Conservation (phyloP, 2,113 vertebrate genomes). For the Cynocephalus volans region DNA sequence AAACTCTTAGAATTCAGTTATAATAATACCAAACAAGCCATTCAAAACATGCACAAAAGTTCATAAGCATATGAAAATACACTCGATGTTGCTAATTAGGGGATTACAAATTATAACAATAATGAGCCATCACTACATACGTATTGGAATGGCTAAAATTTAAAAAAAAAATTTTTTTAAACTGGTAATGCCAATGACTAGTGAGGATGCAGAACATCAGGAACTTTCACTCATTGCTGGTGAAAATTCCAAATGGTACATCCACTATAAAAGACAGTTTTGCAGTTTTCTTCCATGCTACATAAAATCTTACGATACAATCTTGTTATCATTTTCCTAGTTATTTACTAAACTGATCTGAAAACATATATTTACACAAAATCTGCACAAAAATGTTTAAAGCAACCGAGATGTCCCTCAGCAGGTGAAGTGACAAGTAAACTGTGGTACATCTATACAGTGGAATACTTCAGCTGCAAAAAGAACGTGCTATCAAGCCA, state of each 20-base stretch:
- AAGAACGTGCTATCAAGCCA: background rate
- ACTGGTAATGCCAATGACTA: background rate
- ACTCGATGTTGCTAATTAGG: background rate
- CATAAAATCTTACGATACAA: background rate
- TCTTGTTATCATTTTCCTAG: background rate
- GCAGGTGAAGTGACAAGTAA: background rate
- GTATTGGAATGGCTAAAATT: background rate
- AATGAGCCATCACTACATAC: background rate
- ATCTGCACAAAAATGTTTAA: background rate
- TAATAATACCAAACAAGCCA: background rate
- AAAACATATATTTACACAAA: background rate
- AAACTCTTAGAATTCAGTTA: background rate
- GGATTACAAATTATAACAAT: background rate
- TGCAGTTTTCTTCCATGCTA: background rate
- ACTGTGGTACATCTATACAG: background rate
- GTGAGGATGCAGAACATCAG: background rate
- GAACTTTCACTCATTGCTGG: background rate
- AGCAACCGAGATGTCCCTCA: background rate
- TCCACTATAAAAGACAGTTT: background rate
- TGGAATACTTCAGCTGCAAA: background rate
- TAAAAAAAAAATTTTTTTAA: background rate
- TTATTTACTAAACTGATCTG: background rate
- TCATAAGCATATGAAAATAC: background rate
- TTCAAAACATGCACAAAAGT: background rate
- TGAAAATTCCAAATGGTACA: background rate